Evolutionary conservation across 2,797 vertebrate species (phyloP), one percentile per base, ranked within the genome.

Genomic region (Triplophysa yarkandensis): DNA sequence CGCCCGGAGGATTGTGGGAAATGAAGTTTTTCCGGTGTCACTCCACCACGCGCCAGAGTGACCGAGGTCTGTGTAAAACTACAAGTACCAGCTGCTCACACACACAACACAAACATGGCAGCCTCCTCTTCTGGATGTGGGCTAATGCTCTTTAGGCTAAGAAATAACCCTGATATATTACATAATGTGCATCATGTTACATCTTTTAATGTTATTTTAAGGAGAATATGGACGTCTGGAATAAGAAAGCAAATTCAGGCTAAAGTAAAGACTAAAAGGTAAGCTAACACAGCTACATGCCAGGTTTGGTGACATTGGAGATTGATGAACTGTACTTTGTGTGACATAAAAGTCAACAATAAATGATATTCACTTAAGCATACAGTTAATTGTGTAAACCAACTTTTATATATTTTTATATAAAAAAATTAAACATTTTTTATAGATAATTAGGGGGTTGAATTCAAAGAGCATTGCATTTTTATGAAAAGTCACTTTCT

Each of bases 101-200:
- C 4, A 13, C 6, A 32, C 25, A 21, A 70, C 16, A 19, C 41
- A 32, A 68, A 80, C 73, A 93, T 93, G 92, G 90, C 92, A 8
- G 86, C 86, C 25, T 82, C 85, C 79, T 62, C 73, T 54, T 68
- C 62, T 0, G 82, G 81, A 61, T 79, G 77, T 14, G 75, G 68
- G 44, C 82, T 80, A 23, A 32, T 89, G 32, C 74, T 88, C 0
- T 73, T 46, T 7, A 83, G 73, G 3, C 80, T 89, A 23, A 86
- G 75, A 46, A 87, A 82, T 83, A 76, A 68, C 57, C 74, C 74
- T 39, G 25, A 75, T 46, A 19, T 65, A 27, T 66, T 86, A 2
- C 79, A 55, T 76, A 69, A 65, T 2, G 83, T 78, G 4, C 25
- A 17, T 65, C 75, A 36, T 41, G 32, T 36, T 34, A 16, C 39